Conservation (phyloP, 2,113 vertebrate species). For the Hylia prasina region DNA sequence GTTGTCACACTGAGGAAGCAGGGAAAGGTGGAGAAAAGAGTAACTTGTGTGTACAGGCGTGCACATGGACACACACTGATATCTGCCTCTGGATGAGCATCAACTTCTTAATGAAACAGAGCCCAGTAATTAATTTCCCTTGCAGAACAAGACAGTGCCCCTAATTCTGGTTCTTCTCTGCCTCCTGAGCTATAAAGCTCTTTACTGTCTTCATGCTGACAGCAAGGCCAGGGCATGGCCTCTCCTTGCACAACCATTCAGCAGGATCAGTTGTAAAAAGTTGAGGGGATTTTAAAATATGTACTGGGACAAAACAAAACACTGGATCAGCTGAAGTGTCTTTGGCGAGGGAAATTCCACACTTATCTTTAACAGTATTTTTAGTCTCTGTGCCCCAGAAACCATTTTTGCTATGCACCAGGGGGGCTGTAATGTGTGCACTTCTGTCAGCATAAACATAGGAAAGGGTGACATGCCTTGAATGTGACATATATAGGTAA, state of each 20-base stretch:
- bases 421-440: neutral
- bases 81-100: neutral
- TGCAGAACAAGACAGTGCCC: neutral
- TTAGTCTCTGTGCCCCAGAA: conserved; percentile 40
- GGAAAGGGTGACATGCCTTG: conserved; percentile 7
- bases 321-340: neutral
- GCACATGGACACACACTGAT: accelerated
- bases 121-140: neutral
- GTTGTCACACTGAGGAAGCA: accelerated
- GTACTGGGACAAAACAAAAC: neutral
- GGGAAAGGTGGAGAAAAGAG: neutral
- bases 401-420: conserved; percentile 50
- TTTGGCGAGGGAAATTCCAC: neutral
- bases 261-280: neutral
- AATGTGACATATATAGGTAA: conserved; percentile 11
- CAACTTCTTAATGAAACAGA: neutral
- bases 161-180: neutral
- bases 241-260: neutral
- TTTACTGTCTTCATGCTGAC: neutral
- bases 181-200: neutral
- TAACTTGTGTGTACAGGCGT: accelerated
- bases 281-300: neutral
- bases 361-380: conserved; percentile 51
- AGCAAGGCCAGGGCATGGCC: neutral
- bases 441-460: conserved; percentile 47